Evolutionary conservation across 2,888 invertebrate species (phyloP), one percentile per base, ranked within the genome.

Genomic region (Vanessa cardui): DNA sequence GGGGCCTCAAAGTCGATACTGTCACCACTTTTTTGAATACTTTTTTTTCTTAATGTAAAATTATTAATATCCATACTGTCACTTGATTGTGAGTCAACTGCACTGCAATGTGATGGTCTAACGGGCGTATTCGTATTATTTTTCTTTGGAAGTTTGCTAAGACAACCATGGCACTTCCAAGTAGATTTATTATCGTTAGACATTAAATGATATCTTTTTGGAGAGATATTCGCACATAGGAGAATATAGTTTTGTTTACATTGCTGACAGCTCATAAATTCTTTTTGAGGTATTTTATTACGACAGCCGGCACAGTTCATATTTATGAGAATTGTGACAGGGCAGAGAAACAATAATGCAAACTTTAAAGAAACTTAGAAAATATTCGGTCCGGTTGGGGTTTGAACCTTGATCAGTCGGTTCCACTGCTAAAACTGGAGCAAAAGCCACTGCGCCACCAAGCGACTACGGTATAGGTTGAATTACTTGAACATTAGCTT

Each of bases 71-170:
- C 20, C 47, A 33, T 16, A 26, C 26, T 31, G n/a, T 21, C 33
- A 9, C 16, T 20, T 18, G 12, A 49, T 58, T n/a, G 33, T 49
- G 56, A 18, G 33, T 56, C 56, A 44, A 33, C 39, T 33, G 16
- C 33, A 39, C 18, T 39, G 58, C 39, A 58, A n/a, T 39, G 20
- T 54, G 54, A 54, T 54, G 54, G 54, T 45, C 54, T 52, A 20
- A 71, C 62, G 4, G 70, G 71, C 12, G 71, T 71, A 44, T 71
- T 68, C 2, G 65, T 56, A 26, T 71, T 71, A 16, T 66, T 67
- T 18, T 59, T 56, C 39, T 64, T 68, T 6, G 68, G 68, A 18
- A 56, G 49, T 45, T 68, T 71, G 46, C 60, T 71, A 15, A 49
- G 39, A 20, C 68, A 71, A 56, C 62, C 68, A 21, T 46, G 64